Evolutionary conservation across 2,888 invertebrate genomes (phyloP).

Genomic region (Stictocephala bisonia): DNA sequence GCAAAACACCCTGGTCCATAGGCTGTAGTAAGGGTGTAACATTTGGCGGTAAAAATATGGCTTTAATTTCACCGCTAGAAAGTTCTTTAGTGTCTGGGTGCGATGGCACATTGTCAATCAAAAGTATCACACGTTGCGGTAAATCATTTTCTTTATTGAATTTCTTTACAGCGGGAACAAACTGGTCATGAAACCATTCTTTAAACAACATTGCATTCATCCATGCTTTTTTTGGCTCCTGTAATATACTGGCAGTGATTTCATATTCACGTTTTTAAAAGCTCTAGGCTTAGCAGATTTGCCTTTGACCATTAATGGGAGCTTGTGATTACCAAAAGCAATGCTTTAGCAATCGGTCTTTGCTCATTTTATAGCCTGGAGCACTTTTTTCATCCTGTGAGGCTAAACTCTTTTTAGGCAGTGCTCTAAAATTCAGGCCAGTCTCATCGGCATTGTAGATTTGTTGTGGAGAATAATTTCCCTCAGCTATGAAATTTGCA

Average conservation of each 20-base stretch:
- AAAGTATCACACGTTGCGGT: not conserved
- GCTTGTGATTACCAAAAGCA: not conserved
- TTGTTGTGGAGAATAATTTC: conserved; percentile 48
- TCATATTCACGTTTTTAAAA: conserved; percentile 56
- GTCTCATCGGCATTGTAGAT: conserved; percentile 59
- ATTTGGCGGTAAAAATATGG: not conserved
- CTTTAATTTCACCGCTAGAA: not conserved
- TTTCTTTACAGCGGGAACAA: not conserved
- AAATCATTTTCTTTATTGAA: conserved; percentile 1
- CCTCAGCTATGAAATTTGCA: not conserved
- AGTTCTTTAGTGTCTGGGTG: not conserved
- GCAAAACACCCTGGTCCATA: conserved; percentile 9
- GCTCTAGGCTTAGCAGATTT: conserved; percentile 56
- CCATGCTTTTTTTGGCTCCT: conserved; percentile 55
- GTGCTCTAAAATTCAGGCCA: conserved; percentile 57
- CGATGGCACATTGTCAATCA: not conserved
- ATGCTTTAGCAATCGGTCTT: conserved; percentile 58
- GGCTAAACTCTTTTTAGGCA: conserved; percentile 55
- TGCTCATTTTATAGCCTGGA: conserved; percentile 56
- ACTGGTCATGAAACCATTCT: conserved; percentile 50
- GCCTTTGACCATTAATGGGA: conserved; percentile 57
- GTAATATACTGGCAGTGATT: conserved; percentile 51
- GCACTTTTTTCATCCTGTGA: conserved; percentile 49
- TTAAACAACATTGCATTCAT: conserved; percentile 54
- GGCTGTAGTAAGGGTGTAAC: not conserved